phyloP scores from a whole-genome alignment of 2,797 vertebrate genomes.

The Hypotaenidia okinawae region DNA sequence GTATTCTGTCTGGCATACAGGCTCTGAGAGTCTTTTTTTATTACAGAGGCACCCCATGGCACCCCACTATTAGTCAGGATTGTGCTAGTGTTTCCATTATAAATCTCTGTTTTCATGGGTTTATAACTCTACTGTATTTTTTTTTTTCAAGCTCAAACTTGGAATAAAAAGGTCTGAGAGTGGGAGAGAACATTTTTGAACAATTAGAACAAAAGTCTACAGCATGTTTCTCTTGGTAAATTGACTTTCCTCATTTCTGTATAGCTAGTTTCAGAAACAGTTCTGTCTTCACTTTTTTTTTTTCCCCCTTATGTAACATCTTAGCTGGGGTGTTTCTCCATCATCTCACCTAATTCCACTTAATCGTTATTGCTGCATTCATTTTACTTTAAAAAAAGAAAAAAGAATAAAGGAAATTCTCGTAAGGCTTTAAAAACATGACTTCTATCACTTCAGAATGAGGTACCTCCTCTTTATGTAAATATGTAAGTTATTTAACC shows the following conservation, averaged over 20 bases:
- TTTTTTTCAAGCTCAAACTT: slow-evolving; percentile 66
- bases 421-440: neutral
- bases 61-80: slow-evolving; percentile 38
- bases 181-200: slow-evolving; percentile 62
- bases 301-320: neutral
- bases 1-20: slow-evolving; percentile 15
- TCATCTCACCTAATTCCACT: neutral
- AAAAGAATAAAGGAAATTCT: neutral
- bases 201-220: slow-evolving; percentile 51
- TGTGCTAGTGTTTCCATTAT: slow-evolving; percentile 73
- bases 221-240: slow-evolving; percentile 35
- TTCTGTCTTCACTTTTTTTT: neutral
- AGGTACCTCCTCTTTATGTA: neutral
- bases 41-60: slow-evolving; percentile 44
- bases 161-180: slow-evolving; percentile 56
- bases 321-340: neutral
- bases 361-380: neutral
- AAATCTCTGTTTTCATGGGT: slow-evolving; percentile 67
- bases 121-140: slow-evolving; percentile 75
- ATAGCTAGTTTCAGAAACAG: slow-evolving; percentile 11
- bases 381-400: neutral
- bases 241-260: neutral
- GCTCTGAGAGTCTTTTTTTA: slow-evolving; percentile 8
- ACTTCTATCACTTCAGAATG: neutral
- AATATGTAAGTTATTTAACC: neutral